Conservation (phyloP, 2,113 vertebrate genomes). For the Cinclus mexicanus region DNA sequence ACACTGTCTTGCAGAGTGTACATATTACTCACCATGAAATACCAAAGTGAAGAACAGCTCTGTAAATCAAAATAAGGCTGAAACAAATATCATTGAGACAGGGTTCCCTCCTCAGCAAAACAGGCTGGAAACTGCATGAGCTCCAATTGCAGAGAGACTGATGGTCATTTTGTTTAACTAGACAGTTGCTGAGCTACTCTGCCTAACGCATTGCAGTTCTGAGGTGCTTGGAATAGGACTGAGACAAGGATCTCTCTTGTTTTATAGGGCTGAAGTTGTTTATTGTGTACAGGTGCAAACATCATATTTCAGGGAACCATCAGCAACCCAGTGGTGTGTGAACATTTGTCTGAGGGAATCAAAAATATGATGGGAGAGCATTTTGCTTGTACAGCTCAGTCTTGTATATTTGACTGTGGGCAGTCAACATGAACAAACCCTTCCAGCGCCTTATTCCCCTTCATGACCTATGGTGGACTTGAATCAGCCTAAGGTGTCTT, state of each 20-base stretch:
- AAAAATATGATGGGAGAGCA: not conserved
- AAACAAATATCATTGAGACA: not conserved
- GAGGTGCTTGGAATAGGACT: not conserved
- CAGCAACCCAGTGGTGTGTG: not conserved
- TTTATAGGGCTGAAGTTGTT: not conserved
- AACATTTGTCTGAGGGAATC: not conserved
- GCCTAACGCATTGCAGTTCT: not conserved
- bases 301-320: not conserved
- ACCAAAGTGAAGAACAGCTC: not conserved
- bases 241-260: not conserved
- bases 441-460: not conserved
- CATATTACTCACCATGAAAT: not conserved
- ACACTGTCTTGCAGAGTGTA: not conserved
- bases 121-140: not conserved
- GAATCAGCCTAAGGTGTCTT: not conserved
- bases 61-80: not conserved
- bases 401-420: not conserved
- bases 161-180: not conserved
- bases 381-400: not conserved
- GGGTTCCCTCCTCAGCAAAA: not conserved
- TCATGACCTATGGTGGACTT: not conserved
- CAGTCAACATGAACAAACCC: not conserved
- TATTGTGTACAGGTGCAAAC: not conserved
- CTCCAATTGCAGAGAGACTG: not conserved
- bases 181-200: not conserved